phyloP scores from a whole-genome alignment of 2,888 invertebrate species.

The Rotaria socialis region DNA sequence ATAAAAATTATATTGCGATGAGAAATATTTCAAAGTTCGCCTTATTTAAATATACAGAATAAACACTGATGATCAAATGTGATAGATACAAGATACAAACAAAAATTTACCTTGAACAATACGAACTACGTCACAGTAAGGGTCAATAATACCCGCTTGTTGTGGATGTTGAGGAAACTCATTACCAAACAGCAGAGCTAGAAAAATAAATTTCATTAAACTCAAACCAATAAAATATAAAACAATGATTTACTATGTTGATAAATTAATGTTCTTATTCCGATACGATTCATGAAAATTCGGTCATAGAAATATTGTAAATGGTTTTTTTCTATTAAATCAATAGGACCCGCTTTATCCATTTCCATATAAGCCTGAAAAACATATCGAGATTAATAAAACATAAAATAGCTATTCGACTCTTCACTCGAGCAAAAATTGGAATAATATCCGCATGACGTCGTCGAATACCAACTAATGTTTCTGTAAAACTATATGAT shows the following conservation, averaged over 20 bases:
- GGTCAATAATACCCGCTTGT: slow-evolving; percentile 94
- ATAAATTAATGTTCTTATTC: slow-evolving; percentile 88
- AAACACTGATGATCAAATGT: no score
- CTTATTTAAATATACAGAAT: no score
- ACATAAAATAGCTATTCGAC: background rate
- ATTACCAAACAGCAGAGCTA: slow-evolving; percentile 14
- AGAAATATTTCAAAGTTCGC: no score
- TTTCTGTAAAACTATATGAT: slow-evolving; percentile 74
- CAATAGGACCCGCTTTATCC: background rate
- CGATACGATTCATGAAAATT: slow-evolving; percentile 96
- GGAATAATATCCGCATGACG: slow-evolving; percentile 93
- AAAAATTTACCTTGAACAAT: slow-evolving; percentile 69
- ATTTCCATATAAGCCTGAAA: slow-evolving; percentile 3
- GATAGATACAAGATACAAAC: no score
- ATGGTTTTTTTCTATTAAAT: background rate
- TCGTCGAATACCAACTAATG: slow-evolving; percentile 82
- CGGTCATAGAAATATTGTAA: slow-evolving; percentile 91
- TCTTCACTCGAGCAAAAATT: slow-evolving; percentile 76
- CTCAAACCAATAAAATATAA: background rate
- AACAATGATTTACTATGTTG: slow-evolving; percentile 28
- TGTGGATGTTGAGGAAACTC: slow-evolving; percentile 47
- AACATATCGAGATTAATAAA: background rate
- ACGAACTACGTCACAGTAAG: slow-evolving; percentile 80
- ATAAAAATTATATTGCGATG: background rate
- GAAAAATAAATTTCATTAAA: background rate